A percentile compares a stretch with the other conserved stretches of the same genome.
These are phyloP conservation scores for Gymnodraco acuticeps DNA, from an alignment of 2,797 vertebrate species.

Conservation along the genomic window DNA sequence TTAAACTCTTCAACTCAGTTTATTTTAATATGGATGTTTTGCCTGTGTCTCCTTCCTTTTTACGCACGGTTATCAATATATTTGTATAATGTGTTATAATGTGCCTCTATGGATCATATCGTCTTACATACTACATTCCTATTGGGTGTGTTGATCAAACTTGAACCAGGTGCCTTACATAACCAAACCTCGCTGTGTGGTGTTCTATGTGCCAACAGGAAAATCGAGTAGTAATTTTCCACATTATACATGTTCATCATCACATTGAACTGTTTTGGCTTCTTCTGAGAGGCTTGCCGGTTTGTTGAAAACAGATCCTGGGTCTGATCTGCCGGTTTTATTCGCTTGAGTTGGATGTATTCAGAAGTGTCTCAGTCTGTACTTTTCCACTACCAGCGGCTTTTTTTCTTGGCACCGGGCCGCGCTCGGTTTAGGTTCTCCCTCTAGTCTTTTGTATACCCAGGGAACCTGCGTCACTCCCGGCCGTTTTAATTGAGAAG, in stretches of 20 bases:
- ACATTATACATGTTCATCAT: background rate
- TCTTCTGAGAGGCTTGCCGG: background rate
- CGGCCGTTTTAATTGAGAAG: conserved; percentile 44
- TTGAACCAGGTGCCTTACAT: conserved; percentile 67
- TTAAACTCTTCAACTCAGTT: background rate
- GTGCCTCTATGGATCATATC: background rate
- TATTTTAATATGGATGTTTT: background rate
- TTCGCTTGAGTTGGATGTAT: conserved; percentile 2
- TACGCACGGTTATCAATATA: background rate
- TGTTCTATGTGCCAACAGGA: conserved; percentile 4
- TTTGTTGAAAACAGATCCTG: background rate
- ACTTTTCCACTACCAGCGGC: conserved; percentile 80
- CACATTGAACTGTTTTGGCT: background rate
- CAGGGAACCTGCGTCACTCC: conserved; percentile 60
- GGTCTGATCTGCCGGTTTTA: background rate
- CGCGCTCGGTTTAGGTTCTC: conserved; percentile 47
- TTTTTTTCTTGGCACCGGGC: conserved; percentile 73
- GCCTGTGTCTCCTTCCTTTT: background rate
- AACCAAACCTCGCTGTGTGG: conserved; percentile 36
- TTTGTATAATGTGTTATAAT: background rate
- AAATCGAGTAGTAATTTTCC: background rate
- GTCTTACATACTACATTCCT: conserved; percentile 10
- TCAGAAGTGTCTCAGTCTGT: conserved; percentile 60
- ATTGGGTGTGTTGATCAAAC: conserved; percentile 30
- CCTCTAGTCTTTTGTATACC: conserved; percentile 51